Conservation (phyloP, 2,888 invertebrate species). For the Neria commutata region DNA sequence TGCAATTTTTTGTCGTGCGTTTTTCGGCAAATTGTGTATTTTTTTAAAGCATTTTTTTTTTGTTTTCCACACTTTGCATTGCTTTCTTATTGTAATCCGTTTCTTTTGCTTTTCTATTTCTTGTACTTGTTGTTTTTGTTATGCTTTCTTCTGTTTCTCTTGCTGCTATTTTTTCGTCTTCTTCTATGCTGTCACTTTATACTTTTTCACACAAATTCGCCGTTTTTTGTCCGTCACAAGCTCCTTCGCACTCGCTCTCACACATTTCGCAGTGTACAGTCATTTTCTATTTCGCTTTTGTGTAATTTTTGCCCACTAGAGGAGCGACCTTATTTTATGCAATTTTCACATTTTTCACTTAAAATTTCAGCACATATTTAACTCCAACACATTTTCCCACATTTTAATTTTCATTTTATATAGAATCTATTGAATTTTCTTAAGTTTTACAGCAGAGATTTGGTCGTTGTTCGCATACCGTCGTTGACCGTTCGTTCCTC, state of each 20-base stretch:
- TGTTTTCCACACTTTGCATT: too few species aligned
- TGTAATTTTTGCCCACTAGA: constrained; percentile 17
- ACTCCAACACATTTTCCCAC: background rate
- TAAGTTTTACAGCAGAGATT: background rate
- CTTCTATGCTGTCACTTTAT: too few species aligned
- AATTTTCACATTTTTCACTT: background rate
- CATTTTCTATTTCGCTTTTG: constrained; percentile 26
- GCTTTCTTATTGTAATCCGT: too few species aligned
- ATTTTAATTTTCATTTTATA: background rate
- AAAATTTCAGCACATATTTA: background rate
- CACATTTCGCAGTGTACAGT: constrained; percentile 36
- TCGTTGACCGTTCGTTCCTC: background rate
- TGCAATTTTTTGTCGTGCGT: background rate
- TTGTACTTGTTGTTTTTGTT: background rate
- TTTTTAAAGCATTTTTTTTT: constrained; percentile 21
- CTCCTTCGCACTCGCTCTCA: background rate
- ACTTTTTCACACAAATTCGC: constrained; percentile 8
- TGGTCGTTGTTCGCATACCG: background rate
- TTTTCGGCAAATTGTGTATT: constrained; percentile 9
- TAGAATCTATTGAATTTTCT: background rate
- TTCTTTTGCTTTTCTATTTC: background rate
- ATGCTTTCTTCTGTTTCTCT: background rate
- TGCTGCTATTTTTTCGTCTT: constrained; percentile 12
- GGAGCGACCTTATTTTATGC: constrained; percentile 15
- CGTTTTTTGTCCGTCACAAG: background rate